Base-by-base conservation (phyloP, 2,797 vertebrate genomes). In the Knipowitschia caucasica region DNA sequence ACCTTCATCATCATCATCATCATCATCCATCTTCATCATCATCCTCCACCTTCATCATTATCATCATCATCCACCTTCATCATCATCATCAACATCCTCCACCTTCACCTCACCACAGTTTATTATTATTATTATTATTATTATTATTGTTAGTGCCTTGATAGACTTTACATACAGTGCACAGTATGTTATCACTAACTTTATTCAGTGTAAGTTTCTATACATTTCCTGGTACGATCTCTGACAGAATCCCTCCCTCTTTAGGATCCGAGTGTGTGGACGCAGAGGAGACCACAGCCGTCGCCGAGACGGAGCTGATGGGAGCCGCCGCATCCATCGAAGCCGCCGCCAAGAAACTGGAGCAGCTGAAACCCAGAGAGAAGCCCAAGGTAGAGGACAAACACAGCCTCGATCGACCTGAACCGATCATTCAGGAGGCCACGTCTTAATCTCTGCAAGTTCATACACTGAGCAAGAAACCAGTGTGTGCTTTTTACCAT, bases 271-370 rank as follows among this genome's bases (percentile, higher is more conserved):
- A 99, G 77, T 98, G 93, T 82, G 94, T 95, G 66, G 95, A 99
- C 73, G 94, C 97, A 0, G 94, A 98, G 84, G 96, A 99, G 81
- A 95, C 96, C 45, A 99, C 94, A 3, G 92, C 98, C 77, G 93
- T 98, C 33, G 96, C 97, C 0, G 97, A 98, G 87, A 96, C 93
- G 0, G 97, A 99, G 82, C 89, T 99, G 0, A 82, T 99, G 59
- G 95, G 97, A 62, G 97, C 97, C 10, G 97, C 96, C 7, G 95
- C 97, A 0, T 98, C 96, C 63, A 99, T 99, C 57, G 97, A 99
- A 85, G 97, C 96, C n/a, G 97, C 96, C 15, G 97, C 96, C 67
- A 99, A 98, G 92, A 98, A 99, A 87, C 86, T 99, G 59, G 97
- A 99, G 82, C 97, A 98, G 75, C 92, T 99, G 73, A 98, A 94